A percentile compares a stretch with the other conserved stretches of the same genome.
These are phyloP conservation scores for Hyles euphorbiae DNA, from an alignment of 1,140 invertebrate species.

Conservation along the genomic window DNA sequence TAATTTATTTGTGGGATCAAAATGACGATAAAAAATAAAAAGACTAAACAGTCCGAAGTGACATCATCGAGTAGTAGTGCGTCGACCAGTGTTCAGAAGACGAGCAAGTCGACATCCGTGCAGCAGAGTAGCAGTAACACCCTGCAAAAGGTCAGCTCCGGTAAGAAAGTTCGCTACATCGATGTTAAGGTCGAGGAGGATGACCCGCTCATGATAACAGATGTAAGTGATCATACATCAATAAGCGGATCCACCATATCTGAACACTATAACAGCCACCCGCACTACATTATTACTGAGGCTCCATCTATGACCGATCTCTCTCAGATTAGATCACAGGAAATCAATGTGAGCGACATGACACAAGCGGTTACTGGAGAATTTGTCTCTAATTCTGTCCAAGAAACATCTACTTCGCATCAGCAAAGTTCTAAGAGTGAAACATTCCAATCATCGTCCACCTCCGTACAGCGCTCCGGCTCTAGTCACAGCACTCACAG, in stretches of 20 bases:
- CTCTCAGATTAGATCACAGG: slow-evolving; percentile 48
- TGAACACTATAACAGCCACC: slow-evolving; percentile 71
- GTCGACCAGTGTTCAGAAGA: slow-evolving; percentile 65
- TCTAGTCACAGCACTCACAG: slow-evolving; percentile 50
- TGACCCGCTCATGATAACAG: slow-evolving; percentile 73
- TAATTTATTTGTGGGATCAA: slow-evolving; percentile 48
- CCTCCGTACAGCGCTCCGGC: slow-evolving; percentile 61
- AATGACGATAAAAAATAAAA: slow-evolving; percentile 75
- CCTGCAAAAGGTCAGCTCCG: slow-evolving; percentile 68
- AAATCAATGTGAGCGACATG: slow-evolving; percentile 68
- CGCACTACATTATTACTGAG: slow-evolving; percentile 74
- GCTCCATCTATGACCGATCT: slow-evolving; percentile 69
- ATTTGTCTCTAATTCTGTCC: slow-evolving; percentile 59
- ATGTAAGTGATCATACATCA: slow-evolving; percentile 69
- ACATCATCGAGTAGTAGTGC: slow-evolving; percentile 57
- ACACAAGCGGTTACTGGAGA: slow-evolving; percentile 60
- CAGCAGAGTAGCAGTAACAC: slow-evolving; percentile 60
- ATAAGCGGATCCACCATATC: slow-evolving; percentile 69
- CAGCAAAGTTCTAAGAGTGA: slow-evolving; percentile 65
- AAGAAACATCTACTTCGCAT: slow-evolving; percentile 60
- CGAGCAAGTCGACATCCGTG: slow-evolving; percentile 56
- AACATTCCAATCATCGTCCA: slow-evolving; percentile 60
- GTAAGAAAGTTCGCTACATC: slow-evolving; percentile 72
- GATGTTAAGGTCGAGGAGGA: slow-evolving; percentile 74
- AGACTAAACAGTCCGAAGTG: slow-evolving; percentile 69